These are phyloP conservation scores for Blastomussa wellsi DNA, from an alignment of 92 coral and sea anemone species.

Conservation along the genomic window DNA sequence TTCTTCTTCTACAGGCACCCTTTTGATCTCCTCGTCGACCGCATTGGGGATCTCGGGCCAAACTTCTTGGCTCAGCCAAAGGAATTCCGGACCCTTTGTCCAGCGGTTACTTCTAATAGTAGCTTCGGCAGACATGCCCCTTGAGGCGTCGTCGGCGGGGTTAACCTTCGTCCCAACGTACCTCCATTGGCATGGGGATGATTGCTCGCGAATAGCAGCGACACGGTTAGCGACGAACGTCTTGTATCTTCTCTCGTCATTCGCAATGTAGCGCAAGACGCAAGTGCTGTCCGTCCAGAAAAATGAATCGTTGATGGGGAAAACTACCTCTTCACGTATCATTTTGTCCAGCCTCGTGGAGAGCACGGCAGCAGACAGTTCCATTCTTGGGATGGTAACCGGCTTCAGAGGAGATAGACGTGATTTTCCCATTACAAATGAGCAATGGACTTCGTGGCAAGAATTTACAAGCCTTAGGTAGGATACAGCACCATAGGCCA, in stretches of 20 bases:
- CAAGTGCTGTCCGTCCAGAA: slow-evolving; percentile 16
- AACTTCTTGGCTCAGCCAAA: slow-evolving; percentile 6
- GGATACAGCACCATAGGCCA: slow-evolving; percentile 8
- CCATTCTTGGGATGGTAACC: slow-evolving; percentile 27
- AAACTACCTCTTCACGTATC: background rate
- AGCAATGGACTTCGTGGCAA: background rate
- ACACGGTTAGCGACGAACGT: slow-evolving; percentile 23
- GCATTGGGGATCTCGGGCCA: background rate
- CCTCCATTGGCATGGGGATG: slow-evolving; percentile 9
- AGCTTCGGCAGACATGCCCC: background rate
- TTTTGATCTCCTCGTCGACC: background rate
- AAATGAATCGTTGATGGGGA: background rate
- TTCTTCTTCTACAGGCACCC: background rate
- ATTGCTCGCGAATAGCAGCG: slow-evolving; percentile 14
- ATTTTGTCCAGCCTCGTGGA: slow-evolving; percentile 10
- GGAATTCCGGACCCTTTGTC: slow-evolving; percentile 7
- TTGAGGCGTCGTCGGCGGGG: slow-evolving; percentile 8
- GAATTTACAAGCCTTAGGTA: background rate
- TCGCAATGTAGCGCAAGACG: slow-evolving; percentile 19
- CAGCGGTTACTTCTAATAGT: background rate
- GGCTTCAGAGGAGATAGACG: background rate
- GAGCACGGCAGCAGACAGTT: slow-evolving; percentile 19
- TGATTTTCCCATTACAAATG: background rate
- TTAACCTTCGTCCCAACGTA: slow-evolving; percentile 7
- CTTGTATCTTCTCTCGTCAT: background rate